Percentiles rank a stretch among this genome's conserved stretches.
These are phyloP conservation scores for Mamestra brassicae DNA, from an alignment of 2,888 invertebrate species.

Conservation along the genomic window DNA sequence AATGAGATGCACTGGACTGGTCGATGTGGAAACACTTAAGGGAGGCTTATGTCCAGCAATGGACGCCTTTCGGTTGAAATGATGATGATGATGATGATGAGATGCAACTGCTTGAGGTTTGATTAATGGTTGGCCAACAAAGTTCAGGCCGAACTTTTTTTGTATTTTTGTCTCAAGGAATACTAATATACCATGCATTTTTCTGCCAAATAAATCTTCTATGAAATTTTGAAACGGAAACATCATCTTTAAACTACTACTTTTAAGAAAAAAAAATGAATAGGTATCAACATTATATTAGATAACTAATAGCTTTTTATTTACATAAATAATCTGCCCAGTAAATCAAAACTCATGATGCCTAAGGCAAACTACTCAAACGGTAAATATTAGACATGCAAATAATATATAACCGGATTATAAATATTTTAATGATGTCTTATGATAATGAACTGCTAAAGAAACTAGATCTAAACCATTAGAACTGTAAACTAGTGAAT, in stretches of 20 bases:
- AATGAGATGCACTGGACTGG: too few species aligned
- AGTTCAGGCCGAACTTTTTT: not conserved
- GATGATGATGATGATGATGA: too few species aligned
- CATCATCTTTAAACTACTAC: not conserved
- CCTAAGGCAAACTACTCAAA: not conserved
- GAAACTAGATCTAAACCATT: slow-evolving; percentile 3
- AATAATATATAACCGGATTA: not conserved
- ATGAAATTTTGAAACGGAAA: not conserved
- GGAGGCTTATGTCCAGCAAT: too few species aligned
- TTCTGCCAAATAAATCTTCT: not conserved
- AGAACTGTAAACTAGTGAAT: slow-evolving; percentile 25
- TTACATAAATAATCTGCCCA: not conserved
- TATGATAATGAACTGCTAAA: slow-evolving; percentile 12
- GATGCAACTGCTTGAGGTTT: not conserved
- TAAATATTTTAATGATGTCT: not conserved
- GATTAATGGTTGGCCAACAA: not conserved
- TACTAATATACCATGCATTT: not conserved
- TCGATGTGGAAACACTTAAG: too few species aligned
- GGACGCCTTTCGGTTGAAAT: too few species aligned
- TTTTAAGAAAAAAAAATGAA: not conserved
- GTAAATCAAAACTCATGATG: not conserved
- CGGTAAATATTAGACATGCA: not conserved
- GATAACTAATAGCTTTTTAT: not conserved
- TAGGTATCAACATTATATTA: not conserved
- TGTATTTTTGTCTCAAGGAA: not conserved